A percentile compares a stretch with the other conserved stretches of the same genome.
These are phyloP conservation scores for Panagrolaimus sp. DNA, from an alignment of 1,140 invertebrate genomes.

Conservation along the genomic window DNA sequence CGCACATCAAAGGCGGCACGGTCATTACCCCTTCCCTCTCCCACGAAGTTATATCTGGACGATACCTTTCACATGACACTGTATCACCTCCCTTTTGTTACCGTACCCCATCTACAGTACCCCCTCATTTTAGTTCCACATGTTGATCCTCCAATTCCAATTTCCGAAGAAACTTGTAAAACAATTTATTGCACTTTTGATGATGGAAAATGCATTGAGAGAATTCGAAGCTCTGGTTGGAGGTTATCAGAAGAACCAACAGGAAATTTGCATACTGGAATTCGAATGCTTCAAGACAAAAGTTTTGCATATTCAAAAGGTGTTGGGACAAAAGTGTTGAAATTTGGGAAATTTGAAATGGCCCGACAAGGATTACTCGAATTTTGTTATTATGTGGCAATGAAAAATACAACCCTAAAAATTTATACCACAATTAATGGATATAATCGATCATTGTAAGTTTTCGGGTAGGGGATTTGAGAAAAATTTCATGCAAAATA, in stretches of 20 bases:
- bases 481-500: neutral
- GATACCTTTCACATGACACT: no score
- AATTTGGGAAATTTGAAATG: conserved; percentile 34
- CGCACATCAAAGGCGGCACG: no score
- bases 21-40: no score
- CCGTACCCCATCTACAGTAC: no score
- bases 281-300: conserved; percentile 29
- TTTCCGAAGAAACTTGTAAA: conserved; percentile 32
- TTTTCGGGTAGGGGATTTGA: neutral
- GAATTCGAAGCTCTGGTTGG: conserved; percentile 40
- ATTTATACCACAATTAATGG: conserved; percentile 28
- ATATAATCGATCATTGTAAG: conserved; percentile 23
- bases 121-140: conserved; percentile 36
- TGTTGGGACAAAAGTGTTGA: conserved; percentile 24
- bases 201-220: conserved; percentile 29
- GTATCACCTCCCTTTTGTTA: no score
- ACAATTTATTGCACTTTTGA: conserved; percentile 43
- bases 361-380: conserved; percentile 34
- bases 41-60: no score
- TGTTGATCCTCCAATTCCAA: conserved; percentile 33
- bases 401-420: conserved; percentile 17
- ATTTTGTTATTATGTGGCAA: conserved; percentile 42
- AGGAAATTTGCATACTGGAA: conserved; percentile 41
- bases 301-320: conserved; percentile 42
- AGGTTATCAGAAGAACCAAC: conserved; percentile 26